Evolutionary conservation across 2,113 vertebrate genomes (phyloP), one percentile per base, ranked within the genome.

Genomic region (Vireo altiloquus): DNA sequence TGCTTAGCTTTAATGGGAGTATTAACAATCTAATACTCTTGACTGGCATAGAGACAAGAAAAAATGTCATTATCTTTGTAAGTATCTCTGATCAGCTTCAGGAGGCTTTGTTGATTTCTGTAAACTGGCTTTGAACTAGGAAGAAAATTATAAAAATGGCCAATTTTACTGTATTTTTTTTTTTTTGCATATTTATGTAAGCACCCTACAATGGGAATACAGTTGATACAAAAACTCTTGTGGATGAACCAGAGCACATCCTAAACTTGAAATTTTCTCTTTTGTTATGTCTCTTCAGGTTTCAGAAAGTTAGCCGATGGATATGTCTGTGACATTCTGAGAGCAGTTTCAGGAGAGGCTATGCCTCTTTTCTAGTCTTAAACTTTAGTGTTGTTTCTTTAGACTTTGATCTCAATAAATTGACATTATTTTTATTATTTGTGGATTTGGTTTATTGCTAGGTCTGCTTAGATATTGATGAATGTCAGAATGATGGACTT

Each of bases 381-480:
- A 77, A 52, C 12, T 70, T 86, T 10, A 11, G 8, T 64, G 11
- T 13, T 46, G 68, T 91, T 52, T 63, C 66, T 87, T 96, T 30
- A 69, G n/a, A 59, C 25, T 77, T 75, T 25, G 4, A 27, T 77
- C 50, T 63, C 39, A 65, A 68, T 35, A 37, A 33, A 69, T 39
- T 86, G 17, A 39, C 33, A 63, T 56, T 42, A 13, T 17, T 95
- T 81, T 83, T 70, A 25, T 84, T 75, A 47, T 59, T 84, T 86
- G 19, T 63, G 60, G 54, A 61, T 96, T 80, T 89, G 40, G 70
- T 92, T 91, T 88, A 59, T 35, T 76, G 18, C 69, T 93, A 98
- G 98, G 63, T 98, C 77, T 98, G 98, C 92, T 79, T 96, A 52
- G 99, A 99, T 80, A 97, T 99, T 61, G 99, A 99, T 76, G 99